Evolutionary conservation across 2,113 vertebrate species (phyloP).

Genomic region (Sphaerodactylus townsendi): DNA sequence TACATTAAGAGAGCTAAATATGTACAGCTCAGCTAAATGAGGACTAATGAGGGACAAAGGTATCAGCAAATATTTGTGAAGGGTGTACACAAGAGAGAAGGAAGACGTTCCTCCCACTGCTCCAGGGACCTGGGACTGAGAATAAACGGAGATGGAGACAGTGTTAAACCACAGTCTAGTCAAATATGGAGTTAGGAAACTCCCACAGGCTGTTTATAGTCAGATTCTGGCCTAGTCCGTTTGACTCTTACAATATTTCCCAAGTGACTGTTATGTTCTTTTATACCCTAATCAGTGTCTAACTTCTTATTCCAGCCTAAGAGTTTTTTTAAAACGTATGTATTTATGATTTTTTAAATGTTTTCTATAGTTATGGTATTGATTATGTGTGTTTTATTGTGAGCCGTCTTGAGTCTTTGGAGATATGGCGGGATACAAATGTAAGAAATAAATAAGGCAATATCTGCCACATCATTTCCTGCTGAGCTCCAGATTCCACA

Average conservation of each 20-base stretch:
- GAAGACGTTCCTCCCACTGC: slow-evolving; percentile 1
- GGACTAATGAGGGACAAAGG: slow-evolving; percentile 42
- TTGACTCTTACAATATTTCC: no score
- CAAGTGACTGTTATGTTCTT: not conserved
- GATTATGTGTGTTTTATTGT: no score
- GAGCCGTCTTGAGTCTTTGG: no score
- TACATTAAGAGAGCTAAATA: slow-evolving; percentile 60
- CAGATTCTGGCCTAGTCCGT: not conserved
- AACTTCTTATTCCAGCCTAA: not conserved
- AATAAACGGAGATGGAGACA: not conserved
- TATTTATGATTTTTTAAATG: no score
- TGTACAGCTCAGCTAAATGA: slow-evolving; percentile 47
- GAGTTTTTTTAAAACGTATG: no score
- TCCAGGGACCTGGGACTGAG: not conserved
- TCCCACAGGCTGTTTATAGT: not conserved
- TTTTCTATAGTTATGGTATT: no score
- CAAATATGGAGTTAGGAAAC: not conserved
- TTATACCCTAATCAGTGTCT: no score
- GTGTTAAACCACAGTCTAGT: fast-evolving
- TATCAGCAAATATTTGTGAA: slow-evolving; percentile 25
- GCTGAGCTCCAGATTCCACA: not conserved
- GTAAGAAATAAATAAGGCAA: no score
- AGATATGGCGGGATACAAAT: no score
- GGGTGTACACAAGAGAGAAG: slow-evolving; percentile 5
- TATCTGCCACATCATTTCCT: not conserved